Evolutionary conservation across 2,797 vertebrate genomes (phyloP).

Genomic region (Salmo trutta): DNA sequence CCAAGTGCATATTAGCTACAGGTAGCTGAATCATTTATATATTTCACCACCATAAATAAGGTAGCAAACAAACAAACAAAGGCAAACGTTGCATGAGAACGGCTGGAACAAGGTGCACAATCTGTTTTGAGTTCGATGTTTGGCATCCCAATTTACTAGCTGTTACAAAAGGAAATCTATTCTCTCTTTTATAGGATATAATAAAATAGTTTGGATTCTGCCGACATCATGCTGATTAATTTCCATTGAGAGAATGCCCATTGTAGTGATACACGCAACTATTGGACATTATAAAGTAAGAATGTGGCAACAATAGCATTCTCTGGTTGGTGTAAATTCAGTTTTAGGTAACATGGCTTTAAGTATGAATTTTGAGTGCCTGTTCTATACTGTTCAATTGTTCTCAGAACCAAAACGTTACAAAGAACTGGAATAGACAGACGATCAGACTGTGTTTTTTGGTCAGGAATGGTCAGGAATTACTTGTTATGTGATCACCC

Average conservation of each 20-base stretch:
- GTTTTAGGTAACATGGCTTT: not conserved
- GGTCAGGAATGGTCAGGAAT: not conserved
- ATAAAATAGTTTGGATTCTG: conserved; percentile 27
- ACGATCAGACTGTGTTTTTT: not conserved
- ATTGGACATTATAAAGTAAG: not conserved
- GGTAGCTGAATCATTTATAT: not conserved
- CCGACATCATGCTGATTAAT: conserved; percentile 33
- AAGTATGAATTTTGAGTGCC: not conserved
- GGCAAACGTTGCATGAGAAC: conserved; percentile 2
- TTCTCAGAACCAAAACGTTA: not conserved
- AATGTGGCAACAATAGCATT: not conserved
- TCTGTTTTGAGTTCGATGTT: conserved; percentile 39
- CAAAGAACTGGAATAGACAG: not conserved
- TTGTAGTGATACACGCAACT: not conserved
- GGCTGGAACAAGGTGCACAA: conserved; percentile 19
- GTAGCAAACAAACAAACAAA: conserved; percentile 29
- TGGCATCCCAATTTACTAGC: conserved; percentile 27
- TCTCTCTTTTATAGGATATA: conserved; percentile 26
- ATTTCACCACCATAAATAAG: conserved; percentile 9
- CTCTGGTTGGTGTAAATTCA: not conserved
- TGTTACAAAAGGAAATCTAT: conserved; percentile 24
- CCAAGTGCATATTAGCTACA: not conserved
- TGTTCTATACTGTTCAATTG: not conserved
- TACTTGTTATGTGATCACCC: not conserved
- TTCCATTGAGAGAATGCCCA: conserved; percentile 12